Evolutionary conservation across 2,797 vertebrate genomes (phyloP).

Genomic region (Hapalemur alaotrensis): DNA sequence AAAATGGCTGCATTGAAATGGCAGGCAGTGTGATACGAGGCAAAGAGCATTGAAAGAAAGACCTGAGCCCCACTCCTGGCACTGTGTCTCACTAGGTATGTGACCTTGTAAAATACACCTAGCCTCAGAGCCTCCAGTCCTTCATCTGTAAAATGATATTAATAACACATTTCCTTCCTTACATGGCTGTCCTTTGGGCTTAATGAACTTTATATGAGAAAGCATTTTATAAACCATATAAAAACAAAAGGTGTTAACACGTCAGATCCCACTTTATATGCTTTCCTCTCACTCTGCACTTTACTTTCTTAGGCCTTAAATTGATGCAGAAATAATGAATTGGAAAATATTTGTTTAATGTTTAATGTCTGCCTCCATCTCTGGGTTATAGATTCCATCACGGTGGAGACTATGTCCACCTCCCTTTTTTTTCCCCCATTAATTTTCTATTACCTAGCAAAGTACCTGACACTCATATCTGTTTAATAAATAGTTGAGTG

Average conservation of each 20-base stretch:
- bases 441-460: conserved; percentile 5
- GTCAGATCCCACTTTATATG: neutral
- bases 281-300: neutral
- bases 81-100: neutral
- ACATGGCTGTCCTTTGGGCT: neutral
- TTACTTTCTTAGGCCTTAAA: neutral
- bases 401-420: neutral
- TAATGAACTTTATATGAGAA: neutral
- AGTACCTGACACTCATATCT: neutral
- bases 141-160: neutral
- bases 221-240: neutral
- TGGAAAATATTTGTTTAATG: neutral
- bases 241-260: neutral
- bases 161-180: neutral
- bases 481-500: neutral
- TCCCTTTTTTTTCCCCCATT: neutral
- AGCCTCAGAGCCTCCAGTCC: neutral
- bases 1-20: neutral
- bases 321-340: neutral
- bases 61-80: neutral
- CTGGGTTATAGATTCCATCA: neutral
- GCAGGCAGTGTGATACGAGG: neutral
- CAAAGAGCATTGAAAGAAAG: neutral
- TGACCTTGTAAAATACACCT: neutral
- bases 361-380: neutral